phyloP scores from a whole-genome alignment of 2,797 vertebrate genomes.

The Danio tinwini region DNA sequence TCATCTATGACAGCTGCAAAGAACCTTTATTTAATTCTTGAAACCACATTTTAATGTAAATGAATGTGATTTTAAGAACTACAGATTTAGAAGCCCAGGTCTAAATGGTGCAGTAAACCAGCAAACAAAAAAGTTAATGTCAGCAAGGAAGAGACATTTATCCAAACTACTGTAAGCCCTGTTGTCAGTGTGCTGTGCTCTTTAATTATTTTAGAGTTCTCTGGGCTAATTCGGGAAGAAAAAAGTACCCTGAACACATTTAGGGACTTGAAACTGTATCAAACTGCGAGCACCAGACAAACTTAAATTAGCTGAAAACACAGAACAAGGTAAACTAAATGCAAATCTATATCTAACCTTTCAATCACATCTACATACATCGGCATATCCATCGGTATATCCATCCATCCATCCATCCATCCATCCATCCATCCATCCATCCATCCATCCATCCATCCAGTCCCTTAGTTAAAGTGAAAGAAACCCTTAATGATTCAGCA shows the following conservation, averaged over 20 bases:
- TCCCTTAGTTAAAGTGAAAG: no score
- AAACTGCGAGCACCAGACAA: neutral
- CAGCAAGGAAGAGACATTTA: constrained; percentile 25
- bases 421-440: no score
- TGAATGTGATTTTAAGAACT: neutral
- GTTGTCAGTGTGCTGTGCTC: neutral
- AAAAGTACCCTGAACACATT: constrained; percentile 9
- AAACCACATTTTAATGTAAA: neutral
- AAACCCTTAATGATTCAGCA: no score
- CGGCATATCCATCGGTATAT: no score
- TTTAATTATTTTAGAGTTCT: constrained; percentile 2
- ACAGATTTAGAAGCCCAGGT: neutral
- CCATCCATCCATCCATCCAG: no score
- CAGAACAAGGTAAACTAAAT: neutral
- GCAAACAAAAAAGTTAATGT: neutral
- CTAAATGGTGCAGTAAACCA: neutral
- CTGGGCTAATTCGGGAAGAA: neutral
- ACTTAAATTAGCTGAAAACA: constrained; percentile 15
- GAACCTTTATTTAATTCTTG: neutral
- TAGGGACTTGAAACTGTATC: neutral
- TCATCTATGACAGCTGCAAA: neutral
- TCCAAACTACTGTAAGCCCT: constrained; percentile 38
- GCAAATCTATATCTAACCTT: no score
- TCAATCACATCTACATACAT: no score
- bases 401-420: no score